Conservation (phyloP, 2,888 invertebrate genomes). For the Lasius fuliginosus region DNA sequence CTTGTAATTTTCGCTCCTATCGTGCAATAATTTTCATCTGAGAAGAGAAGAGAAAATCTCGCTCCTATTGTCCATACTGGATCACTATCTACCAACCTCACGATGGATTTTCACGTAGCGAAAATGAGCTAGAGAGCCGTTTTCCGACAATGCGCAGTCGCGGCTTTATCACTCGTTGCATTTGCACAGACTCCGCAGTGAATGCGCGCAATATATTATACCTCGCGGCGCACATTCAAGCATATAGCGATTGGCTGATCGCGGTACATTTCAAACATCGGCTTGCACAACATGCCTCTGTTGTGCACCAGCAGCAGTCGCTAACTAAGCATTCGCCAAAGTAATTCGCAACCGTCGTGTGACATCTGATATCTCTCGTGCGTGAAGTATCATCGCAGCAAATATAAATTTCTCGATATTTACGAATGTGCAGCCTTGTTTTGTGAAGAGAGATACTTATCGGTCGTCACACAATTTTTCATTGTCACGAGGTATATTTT, state of each 20-base stretch:
- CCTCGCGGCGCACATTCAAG: conserved; percentile 21
- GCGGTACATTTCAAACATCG: conserved; percentile 12
- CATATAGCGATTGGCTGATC: conserved; percentile 56
- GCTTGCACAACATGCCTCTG: not conserved
- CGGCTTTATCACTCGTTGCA: conserved; percentile 53
- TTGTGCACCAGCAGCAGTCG: not conserved
- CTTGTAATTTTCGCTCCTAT: not conserved
- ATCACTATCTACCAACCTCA: conserved; percentile 60
- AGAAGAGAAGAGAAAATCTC: not conserved
- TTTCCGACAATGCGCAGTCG: conserved; percentile 66
- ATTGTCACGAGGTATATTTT: not conserved
- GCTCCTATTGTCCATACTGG: not conserved
- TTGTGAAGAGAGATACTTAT: not conserved
- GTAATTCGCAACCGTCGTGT: conserved; percentile 44
- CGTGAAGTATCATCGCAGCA: conserved; percentile 40
- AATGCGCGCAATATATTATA: conserved; percentile 28
- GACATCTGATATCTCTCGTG: conserved; percentile 41
- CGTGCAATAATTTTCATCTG: not conserved
- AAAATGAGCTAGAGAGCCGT: conserved; percentile 32
- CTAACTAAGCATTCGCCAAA: conserved; percentile 5
- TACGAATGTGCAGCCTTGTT: conserved; percentile 11
- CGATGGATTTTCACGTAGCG: conserved; percentile 53
- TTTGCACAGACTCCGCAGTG: conserved; percentile 31
- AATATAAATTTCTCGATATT: conserved; percentile 41
- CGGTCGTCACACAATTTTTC: not conserved